A percentile compares a stretch with the other conserved stretches of the same genome.
phyloP scores from a whole-genome alignment of 2,888 invertebrate species.

The Dolichomitus sp. region DNA sequence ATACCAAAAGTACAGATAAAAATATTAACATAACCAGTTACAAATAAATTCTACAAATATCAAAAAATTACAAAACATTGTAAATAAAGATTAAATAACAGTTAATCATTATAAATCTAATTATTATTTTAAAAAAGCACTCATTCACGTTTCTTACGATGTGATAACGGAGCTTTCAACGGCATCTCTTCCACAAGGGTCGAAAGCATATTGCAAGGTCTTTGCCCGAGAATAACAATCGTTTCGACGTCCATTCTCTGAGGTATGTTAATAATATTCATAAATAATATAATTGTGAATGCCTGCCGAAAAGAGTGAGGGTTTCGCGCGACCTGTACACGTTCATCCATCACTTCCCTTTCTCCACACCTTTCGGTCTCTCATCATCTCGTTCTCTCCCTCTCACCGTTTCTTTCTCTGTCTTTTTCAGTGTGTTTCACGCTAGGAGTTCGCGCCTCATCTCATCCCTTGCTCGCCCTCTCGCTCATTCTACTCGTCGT shows the following conservation, averaged over 20 bases:
- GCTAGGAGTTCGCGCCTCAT: constrained; percentile 13
- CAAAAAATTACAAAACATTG: too few relatives aligned
- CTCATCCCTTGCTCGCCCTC: constrained; percentile 44
- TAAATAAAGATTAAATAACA: not conserved
- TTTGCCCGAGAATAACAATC: constrained; percentile 24
- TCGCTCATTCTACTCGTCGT: constrained; percentile 40
- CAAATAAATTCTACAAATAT: not conserved
- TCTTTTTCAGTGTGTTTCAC: constrained; percentile 20
- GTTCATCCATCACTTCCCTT: constrained; percentile 80
- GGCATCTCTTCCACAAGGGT: not conserved
- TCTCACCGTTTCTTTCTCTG: constrained; percentile 22
- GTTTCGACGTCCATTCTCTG: not conserved
- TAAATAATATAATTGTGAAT: constrained; percentile 67
- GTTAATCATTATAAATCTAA: not conserved
- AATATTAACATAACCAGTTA: not conserved
- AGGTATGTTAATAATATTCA: constrained; percentile 68
- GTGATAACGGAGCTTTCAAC: not conserved
- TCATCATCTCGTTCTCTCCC: constrained; percentile 59
- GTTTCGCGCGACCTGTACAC: constrained; percentile 75
- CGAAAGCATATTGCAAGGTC: constrained; percentile 2
- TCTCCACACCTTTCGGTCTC: constrained; percentile 56
- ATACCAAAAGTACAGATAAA: too few relatives aligned
- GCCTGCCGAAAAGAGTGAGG: constrained; percentile 59
- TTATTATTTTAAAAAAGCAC: not conserved
- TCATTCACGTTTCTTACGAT: not conserved